Evolutionary conservation across 2,113 vertebrate genomes (phyloP).

Genomic region (Muntiacus muntjak): DNA sequence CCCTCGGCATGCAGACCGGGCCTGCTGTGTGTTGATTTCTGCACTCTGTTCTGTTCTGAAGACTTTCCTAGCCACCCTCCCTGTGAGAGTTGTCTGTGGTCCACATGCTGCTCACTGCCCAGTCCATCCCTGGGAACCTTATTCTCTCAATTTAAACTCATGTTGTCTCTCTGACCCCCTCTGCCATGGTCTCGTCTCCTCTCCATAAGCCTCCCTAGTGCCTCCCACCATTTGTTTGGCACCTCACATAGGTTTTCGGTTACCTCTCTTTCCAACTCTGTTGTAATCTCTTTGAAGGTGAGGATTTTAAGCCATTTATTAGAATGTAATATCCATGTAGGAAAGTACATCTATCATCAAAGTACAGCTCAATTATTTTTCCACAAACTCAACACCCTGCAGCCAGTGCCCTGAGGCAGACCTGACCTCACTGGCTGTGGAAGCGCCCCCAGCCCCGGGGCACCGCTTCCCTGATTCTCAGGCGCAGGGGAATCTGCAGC

Average conservation of each 20-base stretch:
- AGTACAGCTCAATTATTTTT: not conserved
- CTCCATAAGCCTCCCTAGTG: rapidly evolving
- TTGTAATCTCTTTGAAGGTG: not conserved
- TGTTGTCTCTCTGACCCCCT: not conserved
- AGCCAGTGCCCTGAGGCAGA: not conserved
- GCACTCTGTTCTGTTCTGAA: not conserved
- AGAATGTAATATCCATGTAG: not conserved
- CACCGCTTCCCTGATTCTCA: not conserved
- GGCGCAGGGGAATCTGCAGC: not conserved
- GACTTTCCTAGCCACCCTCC: rapidly evolving
- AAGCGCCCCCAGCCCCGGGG: not conserved
- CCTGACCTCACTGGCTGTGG: not conserved
- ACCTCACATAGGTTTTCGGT: rapidly evolving
- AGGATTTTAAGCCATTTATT: not conserved
- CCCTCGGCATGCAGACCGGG: rapidly evolving
- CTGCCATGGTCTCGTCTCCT: not conserved
- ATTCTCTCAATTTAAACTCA: rapidly evolving
- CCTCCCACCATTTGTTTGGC: rapidly evolving
- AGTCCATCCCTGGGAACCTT: rapidly evolving
- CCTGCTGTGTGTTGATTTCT: not conserved
- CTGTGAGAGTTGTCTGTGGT: not conserved
- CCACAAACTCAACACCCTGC: not conserved
- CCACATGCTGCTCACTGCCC: rapidly evolving
- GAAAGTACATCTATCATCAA: not conserved
- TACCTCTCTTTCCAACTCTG: not conserved